Evolutionary conservation across 2,888 invertebrate species (phyloP).

Genomic region (Trachelus troglodyta): DNA sequence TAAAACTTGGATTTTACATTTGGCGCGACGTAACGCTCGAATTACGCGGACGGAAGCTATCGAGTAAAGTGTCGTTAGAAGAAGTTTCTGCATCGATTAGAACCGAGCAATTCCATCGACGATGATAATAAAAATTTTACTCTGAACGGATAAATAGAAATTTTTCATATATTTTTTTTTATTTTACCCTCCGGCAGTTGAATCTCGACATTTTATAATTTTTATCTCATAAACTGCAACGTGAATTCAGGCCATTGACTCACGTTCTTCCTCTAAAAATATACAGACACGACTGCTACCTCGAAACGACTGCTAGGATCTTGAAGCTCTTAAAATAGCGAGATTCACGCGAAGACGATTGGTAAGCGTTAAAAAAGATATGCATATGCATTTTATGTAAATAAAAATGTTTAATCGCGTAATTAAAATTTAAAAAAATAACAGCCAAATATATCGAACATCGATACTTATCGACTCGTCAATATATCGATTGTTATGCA

Average conservation of each 20-base stretch:
- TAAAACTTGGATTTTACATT: not conserved
- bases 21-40: not conserved
- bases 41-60: not conserved
- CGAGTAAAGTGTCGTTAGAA: not conserved
- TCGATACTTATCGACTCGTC: too few species aligned
- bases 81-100: not conserved
- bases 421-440: too few species aligned
- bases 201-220: not conserved
- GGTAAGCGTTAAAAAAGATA: not conserved
- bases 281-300: conserved; percentile 34
- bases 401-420: not conserved
- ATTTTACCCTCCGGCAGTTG: too few species aligned
- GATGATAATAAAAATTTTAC: not conserved
- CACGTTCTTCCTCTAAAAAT: conserved; percentile 39
- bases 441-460: too few species aligned
- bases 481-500: too few species aligned
- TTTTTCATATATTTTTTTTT: too few species aligned
- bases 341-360: conserved; percentile 18
- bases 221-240: not conserved
- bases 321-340: conserved; percentile 40
- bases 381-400: not conserved
- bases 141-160: not conserved
- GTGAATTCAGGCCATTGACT: conserved; percentile 37
- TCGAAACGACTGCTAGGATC: conserved; percentile 26
- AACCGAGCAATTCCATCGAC: not conserved